A percentile compares a stretch with the other conserved stretches of the same genome.
Evolutionary conservation across 2,888 invertebrate species (phyloP).

Genomic region (Tillus elongatus): DNA sequence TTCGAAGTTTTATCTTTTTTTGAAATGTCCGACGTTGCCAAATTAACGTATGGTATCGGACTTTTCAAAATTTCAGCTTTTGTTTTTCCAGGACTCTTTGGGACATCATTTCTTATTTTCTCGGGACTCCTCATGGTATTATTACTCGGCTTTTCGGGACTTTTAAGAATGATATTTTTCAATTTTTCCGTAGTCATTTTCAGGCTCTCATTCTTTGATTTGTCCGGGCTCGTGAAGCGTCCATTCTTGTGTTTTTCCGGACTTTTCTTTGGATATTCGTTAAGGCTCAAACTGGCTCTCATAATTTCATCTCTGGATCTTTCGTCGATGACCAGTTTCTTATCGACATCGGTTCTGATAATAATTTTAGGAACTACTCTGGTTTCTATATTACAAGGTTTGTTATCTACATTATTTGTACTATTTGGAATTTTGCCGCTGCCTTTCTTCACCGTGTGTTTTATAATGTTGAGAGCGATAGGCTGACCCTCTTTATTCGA

Average conservation of each 20-base stretch:
- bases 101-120: slow-evolving; percentile 20
- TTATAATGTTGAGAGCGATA: slow-evolving; percentile 33
- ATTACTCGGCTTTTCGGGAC: too few species aligned
- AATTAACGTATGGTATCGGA: too few species aligned
- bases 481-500: slow-evolving; percentile 34
- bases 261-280: too few species aligned
- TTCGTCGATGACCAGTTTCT: too few species aligned
- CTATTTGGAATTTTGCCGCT: slow-evolving; percentile 10
- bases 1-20: neutral
- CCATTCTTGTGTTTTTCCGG: slow-evolving; percentile 5
- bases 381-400: slow-evolving; percentile 3
- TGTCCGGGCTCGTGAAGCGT: slow-evolving; percentile 30
- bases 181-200: slow-evolving; percentile 25
- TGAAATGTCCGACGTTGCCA: neutral
- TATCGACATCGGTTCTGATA: slow-evolving; percentile 5
- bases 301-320: neutral
- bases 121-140: too few species aligned
- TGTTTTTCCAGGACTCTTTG: neutral
- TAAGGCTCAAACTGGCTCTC: neutral
- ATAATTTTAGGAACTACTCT: slow-evolving; percentile 13
- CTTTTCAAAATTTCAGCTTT: too few species aligned
- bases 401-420: slow-evolving; percentile 7
- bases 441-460: slow-evolving; percentile 32
- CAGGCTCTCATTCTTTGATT: slow-evolving; percentile 20
- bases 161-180: too few species aligned